phyloP scores from a whole-genome alignment of 1,140 invertebrate species.

The Manduca sexta region DNA sequence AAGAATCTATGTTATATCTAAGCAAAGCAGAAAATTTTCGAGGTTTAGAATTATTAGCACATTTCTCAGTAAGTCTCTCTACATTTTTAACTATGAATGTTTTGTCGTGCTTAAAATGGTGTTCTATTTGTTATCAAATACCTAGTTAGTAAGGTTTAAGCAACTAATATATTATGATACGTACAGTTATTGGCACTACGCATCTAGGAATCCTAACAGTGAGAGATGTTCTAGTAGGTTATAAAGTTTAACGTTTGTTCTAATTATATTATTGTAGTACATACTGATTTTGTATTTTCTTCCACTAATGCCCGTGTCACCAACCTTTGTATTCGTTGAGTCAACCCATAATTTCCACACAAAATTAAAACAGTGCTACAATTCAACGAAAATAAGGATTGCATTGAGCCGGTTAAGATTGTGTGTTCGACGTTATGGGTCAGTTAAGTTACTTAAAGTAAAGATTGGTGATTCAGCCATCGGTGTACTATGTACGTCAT shows the following conservation, averaged over 20 bases:
- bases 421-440: too few species aligned
- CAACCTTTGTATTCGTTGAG: not conserved
- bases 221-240: conserved; percentile 27
- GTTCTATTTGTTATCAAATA: conserved; percentile 76
- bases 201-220: conserved; percentile 27
- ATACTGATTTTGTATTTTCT: conserved; percentile 14
- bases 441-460: too few species aligned
- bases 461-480: too few species aligned
- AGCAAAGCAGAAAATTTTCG: conserved; percentile 55
- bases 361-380: too few species aligned
- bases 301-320: conserved; percentile 11
- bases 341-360: too few species aligned
- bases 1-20: conserved; percentile 56
- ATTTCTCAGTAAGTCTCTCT: conserved; percentile 75
- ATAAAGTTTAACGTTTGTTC: conserved; percentile 29
- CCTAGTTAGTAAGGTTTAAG: conserved; percentile 72
- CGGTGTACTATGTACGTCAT: conserved; percentile 15
- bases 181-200: conserved; percentile 74
- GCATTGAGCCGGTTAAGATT: too few species aligned
- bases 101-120: conserved; percentile 75
- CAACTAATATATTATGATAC: conserved; percentile 40
- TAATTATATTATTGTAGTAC: conserved; percentile 24
- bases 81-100: conserved; percentile 75
- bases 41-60: conserved; percentile 74
- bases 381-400: too few species aligned